phyloP scores from a whole-genome alignment of 92 coral and sea anemone genomes.

The Actinostola sp. region DNA sequence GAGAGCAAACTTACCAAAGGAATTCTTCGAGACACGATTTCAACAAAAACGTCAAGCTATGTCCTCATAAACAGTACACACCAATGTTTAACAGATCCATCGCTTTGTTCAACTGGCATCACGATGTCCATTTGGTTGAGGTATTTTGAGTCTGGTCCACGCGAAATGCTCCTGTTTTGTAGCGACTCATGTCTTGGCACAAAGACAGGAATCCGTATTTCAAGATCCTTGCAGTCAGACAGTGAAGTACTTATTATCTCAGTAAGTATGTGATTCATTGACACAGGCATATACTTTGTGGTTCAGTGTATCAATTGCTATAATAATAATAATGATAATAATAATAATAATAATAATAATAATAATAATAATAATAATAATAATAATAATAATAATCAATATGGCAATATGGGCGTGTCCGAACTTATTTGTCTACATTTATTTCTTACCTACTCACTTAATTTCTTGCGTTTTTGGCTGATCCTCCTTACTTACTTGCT shows the following conservation, averaged over 20 bases:
- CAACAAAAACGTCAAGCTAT: neutral
- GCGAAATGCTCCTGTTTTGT: conserved; percentile 12
- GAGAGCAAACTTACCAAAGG: conserved; percentile 1
- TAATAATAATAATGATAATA: too few species aligned
- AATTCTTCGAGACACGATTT: conserved; percentile 2
- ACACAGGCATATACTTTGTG: too few species aligned
- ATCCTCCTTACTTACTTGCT: too few species aligned
- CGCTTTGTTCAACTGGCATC: conserved; percentile 15
- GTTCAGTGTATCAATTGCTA: too few species aligned
- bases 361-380: too few species aligned
- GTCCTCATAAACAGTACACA: neutral
- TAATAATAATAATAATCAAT: too few species aligned
- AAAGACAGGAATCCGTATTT: conserved; percentile 11
- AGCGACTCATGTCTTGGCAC: conserved; percentile 9
- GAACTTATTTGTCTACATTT: too few species aligned
- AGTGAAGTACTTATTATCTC: neutral
- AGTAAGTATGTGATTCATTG: conserved; percentile 5
- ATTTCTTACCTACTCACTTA: too few species aligned
- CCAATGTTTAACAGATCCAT: conserved; percentile 19
- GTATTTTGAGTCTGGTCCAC: neutral
- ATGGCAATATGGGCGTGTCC: too few species aligned
- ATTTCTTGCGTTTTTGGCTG: too few species aligned
- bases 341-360: too few species aligned
- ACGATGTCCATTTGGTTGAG: conserved; percentile 30
- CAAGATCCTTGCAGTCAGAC: neutral